Evolutionary conservation across 2,797 vertebrate species (phyloP).

Genomic region (Heteromormyrus szaboi): DNA sequence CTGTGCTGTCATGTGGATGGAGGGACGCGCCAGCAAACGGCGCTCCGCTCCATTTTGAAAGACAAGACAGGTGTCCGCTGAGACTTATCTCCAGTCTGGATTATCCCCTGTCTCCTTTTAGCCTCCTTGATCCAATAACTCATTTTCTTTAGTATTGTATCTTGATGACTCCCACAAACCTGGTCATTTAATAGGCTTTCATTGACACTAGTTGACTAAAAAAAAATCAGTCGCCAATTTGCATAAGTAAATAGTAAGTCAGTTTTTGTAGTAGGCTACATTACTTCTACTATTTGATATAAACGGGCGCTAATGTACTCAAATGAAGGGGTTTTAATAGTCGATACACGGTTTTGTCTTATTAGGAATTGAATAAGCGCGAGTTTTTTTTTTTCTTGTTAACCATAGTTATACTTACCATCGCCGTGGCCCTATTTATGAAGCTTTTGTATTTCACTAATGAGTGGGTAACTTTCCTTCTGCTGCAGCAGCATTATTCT

Average conservation of each 20-base stretch:
- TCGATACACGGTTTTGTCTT: not conserved
- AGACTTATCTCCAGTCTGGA: not conserved
- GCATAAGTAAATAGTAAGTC: not conserved
- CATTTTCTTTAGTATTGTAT: not conserved
- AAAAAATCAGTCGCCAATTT: not conserved
- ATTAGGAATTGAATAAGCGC: not conserved
- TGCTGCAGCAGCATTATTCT: not conserved
- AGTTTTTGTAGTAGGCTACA: not conserved
- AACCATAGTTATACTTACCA: not conserved
- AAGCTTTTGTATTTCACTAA: not conserved
- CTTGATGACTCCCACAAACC: not conserved
- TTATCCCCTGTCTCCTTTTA: not conserved
- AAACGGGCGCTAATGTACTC: not conserved
- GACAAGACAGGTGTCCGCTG: not conserved
- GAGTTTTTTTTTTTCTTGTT: not conserved
- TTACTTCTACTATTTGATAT: not conserved
- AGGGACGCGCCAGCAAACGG: not conserved
- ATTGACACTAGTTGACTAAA: not conserved
- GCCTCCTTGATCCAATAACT: not conserved
- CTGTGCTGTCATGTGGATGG: not conserved
- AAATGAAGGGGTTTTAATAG: not conserved
- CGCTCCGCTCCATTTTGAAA: slow-evolving; percentile 4
- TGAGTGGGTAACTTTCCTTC: not conserved
- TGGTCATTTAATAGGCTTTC: not conserved
- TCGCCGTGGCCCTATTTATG: not conserved